Evolutionary conservation across 1,140 invertebrate species (phyloP).

Genomic region (Heliconius hermathena): DNA sequence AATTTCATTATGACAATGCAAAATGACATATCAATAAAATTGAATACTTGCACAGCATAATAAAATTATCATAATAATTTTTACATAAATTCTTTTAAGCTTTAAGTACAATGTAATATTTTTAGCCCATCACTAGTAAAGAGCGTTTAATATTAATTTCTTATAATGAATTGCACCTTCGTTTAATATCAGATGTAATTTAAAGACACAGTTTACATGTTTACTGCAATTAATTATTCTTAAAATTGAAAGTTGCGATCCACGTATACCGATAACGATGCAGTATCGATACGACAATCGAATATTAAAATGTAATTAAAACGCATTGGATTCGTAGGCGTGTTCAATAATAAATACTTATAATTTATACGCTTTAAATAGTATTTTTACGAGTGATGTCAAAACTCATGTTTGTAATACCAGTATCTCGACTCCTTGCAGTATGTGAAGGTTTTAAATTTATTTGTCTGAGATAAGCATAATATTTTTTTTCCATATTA

Average conservation of each 20-base stretch:
- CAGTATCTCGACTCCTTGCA: neutral
- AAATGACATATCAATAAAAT: no score
- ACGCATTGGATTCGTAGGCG: slow-evolving; percentile 44
- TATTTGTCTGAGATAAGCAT: neutral
- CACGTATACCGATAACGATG: slow-evolving; percentile 48
- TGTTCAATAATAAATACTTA: slow-evolving; percentile 20
- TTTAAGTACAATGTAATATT: no score
- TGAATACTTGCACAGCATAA: no score
- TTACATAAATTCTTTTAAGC: no score
- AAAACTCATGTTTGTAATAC: neutral
- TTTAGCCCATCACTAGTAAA: neutral
- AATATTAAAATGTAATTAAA: slow-evolving; percentile 74
- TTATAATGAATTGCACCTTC: neutral
- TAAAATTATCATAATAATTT: no score
- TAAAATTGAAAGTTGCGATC: slow-evolving; percentile 43
- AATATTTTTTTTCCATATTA: no score
- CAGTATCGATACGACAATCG: slow-evolving; percentile 64
- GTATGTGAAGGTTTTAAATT: slow-evolving; percentile 28
- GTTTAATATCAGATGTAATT: slow-evolving; percentile 8
- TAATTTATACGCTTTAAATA: neutral
- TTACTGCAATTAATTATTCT: slow-evolving; percentile 37
- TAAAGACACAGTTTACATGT: slow-evolving; percentile 15
- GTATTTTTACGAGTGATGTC: neutral
- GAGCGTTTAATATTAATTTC: neutral
- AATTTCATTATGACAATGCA: no score